Evolutionary conservation across 1,140 invertebrate genomes (phyloP).

Genomic region (Pseudomyrmex gracilis): DNA sequence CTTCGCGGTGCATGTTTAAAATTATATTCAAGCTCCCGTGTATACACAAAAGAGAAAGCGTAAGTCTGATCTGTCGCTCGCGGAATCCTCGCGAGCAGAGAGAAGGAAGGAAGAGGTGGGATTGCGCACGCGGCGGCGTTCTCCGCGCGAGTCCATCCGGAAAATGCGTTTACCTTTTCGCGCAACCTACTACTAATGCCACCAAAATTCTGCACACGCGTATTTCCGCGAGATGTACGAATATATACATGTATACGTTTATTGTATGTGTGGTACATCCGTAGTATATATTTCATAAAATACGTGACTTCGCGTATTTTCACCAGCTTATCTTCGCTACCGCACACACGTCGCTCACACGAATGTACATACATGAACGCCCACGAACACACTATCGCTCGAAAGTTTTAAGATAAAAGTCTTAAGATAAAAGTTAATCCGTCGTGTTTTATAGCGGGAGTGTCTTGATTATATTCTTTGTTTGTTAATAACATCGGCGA

Average conservation of each 20-base stretch:
- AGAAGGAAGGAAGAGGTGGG: slow-evolving; percentile 14
- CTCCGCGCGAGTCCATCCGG: slow-evolving; percentile 50
- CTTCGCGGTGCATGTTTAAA: neutral
- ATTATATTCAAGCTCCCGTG: slow-evolving; percentile 7
- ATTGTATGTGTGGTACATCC: neutral
- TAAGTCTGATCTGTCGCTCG: slow-evolving; percentile 38
- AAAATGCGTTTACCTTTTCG: slow-evolving; percentile 73
- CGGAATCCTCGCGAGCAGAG: slow-evolving; percentile 18
- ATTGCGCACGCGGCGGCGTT: slow-evolving; percentile 52
- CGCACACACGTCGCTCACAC: slow-evolving; percentile 68
- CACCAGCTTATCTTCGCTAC: slow-evolving; percentile 77
- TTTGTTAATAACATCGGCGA: neutral
- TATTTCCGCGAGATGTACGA: neutral
- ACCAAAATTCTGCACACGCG: slow-evolving; percentile 68
- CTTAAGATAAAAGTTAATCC: slow-evolving; percentile 55
- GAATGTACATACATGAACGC: neutral
- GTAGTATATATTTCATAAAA: slow-evolving; percentile 80
- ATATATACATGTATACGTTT: neutral
- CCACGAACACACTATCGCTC: neutral
- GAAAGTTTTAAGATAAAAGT: slow-evolving; percentile 45
- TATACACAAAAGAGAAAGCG: neutral
- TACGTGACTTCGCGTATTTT: slow-evolving; percentile 82
- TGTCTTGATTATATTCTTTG: neutral
- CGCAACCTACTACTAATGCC: slow-evolving; percentile 71
- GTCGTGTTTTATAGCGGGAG: neutral